Base-by-base conservation (phyloP, 2,888 invertebrate species). In the Drosophila yooni region DNA sequence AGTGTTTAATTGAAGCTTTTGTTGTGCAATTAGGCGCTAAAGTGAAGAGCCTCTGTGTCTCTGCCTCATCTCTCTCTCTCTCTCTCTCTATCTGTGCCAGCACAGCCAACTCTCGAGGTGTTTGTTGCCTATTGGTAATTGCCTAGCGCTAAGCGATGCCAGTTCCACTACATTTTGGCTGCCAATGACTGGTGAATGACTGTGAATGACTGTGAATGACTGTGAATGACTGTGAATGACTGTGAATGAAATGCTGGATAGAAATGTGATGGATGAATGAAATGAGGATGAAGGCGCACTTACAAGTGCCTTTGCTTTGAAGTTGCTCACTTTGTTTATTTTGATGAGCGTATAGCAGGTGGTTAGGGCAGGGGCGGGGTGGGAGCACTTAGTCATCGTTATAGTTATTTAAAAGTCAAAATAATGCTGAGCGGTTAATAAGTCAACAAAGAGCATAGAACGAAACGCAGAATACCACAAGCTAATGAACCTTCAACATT, bases 1-100 rank as follows among this genome's bases (percentile, higher is more conserved):
- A 90, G 85, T 85, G 85, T 85, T 85, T 85, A 90, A 85, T 85
- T 85, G 85, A 90, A 85, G 91, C 91, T 85, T 85, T 85, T 85
- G 91, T 85, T 85, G 89, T 84, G 89, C 91, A 85, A 85, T 85
- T 85, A 85, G 91, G 84, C 91, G 89, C 65, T 76, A 87, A 84
- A 89, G 81, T 84, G 89, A 89, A 81, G 87, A 68, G 59, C 67
- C 70, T 69, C 62, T 15, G 6, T 31, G 6, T 7, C 21, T 21
- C 2, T 46, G 3, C 7, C 43, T n/a, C 21, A 6, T 34, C 34
- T 13, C 34, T 33, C 34, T 36, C 5, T 36, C 34, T 36, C 15
- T 15, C 15, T 36, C 15, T 36, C 34, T 6, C 13, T 5, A 13
- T 18, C 13, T 5, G 5, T 18, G 15, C 33, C 13, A 31, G 13